Evolutionary conservation across 1,140 invertebrate genomes (phyloP).

Genomic region (Saxidomus purpurata): DNA sequence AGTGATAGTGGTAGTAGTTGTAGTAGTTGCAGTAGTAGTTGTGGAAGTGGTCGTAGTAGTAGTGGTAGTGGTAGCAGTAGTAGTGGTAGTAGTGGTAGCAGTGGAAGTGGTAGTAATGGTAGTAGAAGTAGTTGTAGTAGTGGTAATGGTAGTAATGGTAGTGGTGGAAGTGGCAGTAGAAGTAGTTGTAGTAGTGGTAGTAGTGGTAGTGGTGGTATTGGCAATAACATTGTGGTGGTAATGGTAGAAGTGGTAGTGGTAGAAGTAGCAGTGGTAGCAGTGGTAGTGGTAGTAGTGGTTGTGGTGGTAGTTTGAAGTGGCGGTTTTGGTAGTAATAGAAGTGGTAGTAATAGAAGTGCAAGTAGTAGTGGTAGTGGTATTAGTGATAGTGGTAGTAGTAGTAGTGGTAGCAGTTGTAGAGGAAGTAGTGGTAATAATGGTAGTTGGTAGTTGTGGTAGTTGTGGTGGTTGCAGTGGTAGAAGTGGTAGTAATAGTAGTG

Average conservation of each 20-base stretch:
- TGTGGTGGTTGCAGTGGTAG: too few species aligned
- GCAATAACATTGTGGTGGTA: background rate
- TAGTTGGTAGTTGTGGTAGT: too few species aligned
- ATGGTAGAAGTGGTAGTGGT: too few species aligned
- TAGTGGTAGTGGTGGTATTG: constrained; percentile 6
- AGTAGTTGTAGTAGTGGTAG: constrained; percentile 12
- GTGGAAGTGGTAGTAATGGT: too few species aligned
- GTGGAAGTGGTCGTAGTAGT: constrained; percentile 28
- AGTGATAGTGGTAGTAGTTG: too few species aligned
- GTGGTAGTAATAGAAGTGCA: constrained; percentile 49
- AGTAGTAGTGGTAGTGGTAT: constrained; percentile 24
- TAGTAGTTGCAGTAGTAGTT: constrained; percentile 30
- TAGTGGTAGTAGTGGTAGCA: too few species aligned
- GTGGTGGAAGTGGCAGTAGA: background rate
- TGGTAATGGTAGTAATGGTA: constrained; percentile 16
- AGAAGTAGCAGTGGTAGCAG: background rate
- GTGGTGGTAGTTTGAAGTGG: too few species aligned
- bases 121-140: background rate
- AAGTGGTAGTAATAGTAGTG: constrained; percentile 33
- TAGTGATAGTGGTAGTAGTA: too few species aligned
- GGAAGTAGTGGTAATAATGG: too few species aligned
- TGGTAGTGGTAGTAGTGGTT: constrained; percentile 22
- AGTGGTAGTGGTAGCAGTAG: constrained; percentile 1
- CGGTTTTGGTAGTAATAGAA: too few species aligned
- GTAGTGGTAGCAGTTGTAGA: too few species aligned